Evolutionary conservation across 1,140 invertebrate species (phyloP).

Genomic region (Cataglyphis hispanica): DNA sequence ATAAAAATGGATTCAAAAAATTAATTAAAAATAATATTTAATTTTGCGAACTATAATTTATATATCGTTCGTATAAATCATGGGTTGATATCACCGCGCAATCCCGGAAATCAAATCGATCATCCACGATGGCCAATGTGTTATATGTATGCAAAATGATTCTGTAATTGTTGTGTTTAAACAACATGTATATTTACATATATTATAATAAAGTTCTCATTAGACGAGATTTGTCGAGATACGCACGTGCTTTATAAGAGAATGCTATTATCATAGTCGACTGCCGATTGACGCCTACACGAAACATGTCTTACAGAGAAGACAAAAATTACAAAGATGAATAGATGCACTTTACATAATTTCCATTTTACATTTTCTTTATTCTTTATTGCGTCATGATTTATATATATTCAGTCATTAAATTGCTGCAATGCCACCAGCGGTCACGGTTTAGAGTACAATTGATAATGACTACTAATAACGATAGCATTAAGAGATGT

Average conservation of each 20-base stretch:
- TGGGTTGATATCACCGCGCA: neutral
- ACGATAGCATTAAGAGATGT: neutral
- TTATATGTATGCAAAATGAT: no score
- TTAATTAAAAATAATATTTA: neutral
- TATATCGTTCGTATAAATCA: slow-evolving; percentile 4
- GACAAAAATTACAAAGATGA: neutral
- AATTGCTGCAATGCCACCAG: neutral
- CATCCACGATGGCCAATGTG: neutral
- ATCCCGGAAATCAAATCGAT: slow-evolving; percentile 39
- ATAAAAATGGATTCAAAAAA: neutral
- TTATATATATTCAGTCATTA: slow-evolving; percentile 19
- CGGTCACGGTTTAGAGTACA: neutral
- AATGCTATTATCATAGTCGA: slow-evolving; percentile 47
- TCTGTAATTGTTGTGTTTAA: neutral
- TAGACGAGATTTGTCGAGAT: slow-evolving; percentile 18
- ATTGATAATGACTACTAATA: no score
- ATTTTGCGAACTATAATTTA: neutral
- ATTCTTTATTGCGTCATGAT: neutral
- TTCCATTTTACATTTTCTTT: neutral
- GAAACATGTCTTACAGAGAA: neutral
- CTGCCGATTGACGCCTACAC: slow-evolving; percentile 24
- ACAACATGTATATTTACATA: neutral
- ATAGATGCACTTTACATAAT: slow-evolving; percentile 2
- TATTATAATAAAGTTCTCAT: slow-evolving; percentile 34
- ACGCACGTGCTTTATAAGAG: slow-evolving; percentile 4